phyloP scores from a whole-genome alignment of 2,797 vertebrate genomes.

The Spondyliosoma cantharus region DNA sequence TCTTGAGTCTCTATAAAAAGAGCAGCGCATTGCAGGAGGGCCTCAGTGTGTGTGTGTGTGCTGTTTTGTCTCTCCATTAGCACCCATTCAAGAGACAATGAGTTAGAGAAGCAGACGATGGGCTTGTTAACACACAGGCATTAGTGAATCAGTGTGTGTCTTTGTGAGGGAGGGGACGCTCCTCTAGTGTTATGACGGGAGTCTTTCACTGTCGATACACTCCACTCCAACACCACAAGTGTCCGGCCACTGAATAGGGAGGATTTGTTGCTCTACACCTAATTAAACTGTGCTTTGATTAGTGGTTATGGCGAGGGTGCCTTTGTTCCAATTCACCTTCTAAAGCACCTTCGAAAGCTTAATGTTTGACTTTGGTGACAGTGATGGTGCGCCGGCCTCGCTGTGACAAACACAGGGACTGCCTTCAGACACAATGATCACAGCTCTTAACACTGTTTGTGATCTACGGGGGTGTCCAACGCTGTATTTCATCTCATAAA shows the following conservation, averaged over 20 bases:
- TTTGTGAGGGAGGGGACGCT: slow-evolving; percentile 76
- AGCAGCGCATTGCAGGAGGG: slow-evolving; percentile 67
- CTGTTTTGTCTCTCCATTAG: slow-evolving; percentile 82
- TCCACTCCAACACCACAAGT: slow-evolving; percentile 79
- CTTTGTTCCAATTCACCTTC: slow-evolving; percentile 79
- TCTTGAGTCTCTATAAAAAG: slow-evolving; percentile 66
- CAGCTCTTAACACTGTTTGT: slow-evolving; percentile 6
- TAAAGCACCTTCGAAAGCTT: slow-evolving; percentile 69
- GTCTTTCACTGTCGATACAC: slow-evolving; percentile 75
- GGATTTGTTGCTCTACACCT: slow-evolving; percentile 83
- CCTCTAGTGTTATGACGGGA: slow-evolving; percentile 76
- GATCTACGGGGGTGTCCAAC: slow-evolving; percentile 9
- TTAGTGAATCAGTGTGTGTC: slow-evolving; percentile 80
- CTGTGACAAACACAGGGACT: slow-evolving; percentile 25
- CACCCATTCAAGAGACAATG: slow-evolving; percentile 80
- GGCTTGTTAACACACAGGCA: slow-evolving; percentile 81
- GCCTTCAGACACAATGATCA: slow-evolving; percentile 27
- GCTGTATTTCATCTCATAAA: slow-evolving; percentile 9
- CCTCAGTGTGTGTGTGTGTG: slow-evolving; percentile 61
- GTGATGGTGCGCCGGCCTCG: slow-evolving; percentile 8
- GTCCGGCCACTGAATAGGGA: slow-evolving; percentile 77
- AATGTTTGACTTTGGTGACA: slow-evolving; percentile 71
- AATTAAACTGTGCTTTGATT: slow-evolving; percentile 83
- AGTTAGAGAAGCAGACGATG: slow-evolving; percentile 77
- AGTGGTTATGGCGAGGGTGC: slow-evolving; percentile 63